phyloP scores from a whole-genome alignment of 1,140 invertebrate genomes.

The Leguminivora glycinivorella region DNA sequence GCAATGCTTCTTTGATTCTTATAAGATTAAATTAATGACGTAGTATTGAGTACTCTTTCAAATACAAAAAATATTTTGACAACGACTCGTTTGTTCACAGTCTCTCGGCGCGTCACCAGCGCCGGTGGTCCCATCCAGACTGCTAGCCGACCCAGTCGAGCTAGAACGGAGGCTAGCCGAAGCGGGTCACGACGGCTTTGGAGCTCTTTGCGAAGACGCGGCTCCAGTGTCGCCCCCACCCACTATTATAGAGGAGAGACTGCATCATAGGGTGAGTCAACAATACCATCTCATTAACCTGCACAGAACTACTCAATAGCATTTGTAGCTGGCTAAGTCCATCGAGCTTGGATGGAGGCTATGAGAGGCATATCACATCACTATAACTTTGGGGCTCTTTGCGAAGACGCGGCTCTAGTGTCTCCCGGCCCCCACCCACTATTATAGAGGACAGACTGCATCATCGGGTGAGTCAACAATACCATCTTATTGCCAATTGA shows the following conservation, averaged over 20 bases:
- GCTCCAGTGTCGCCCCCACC: constrained; percentile 61
- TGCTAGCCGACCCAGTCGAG: constrained; percentile 86
- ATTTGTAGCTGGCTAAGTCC: constrained; percentile 82
- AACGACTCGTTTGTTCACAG: constrained; percentile 55
- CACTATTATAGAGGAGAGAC: constrained; percentile 69
- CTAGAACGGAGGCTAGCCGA: constrained; percentile 85
- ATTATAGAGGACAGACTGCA: constrained; percentile 70
- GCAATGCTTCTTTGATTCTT: too few species aligned
- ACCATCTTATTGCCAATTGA: too few species aligned
- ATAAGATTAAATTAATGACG: too few species aligned
- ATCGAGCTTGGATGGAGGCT: constrained; percentile 86
- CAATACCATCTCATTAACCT: not conserved
- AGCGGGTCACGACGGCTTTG: constrained; percentile 82
- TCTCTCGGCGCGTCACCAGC: constrained; percentile 84
- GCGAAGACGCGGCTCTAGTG: constrained; percentile 55
- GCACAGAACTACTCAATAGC: too few species aligned
- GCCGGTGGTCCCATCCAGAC: constrained; percentile 90
- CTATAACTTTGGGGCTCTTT: constrained; percentile 73
- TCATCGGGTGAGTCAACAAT: constrained; percentile 48
- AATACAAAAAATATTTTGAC: too few species aligned
- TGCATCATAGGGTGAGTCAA: constrained; percentile 62
- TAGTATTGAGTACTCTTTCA: too few species aligned
- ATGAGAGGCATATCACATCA: constrained; percentile 84
- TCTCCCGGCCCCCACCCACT: constrained; percentile 67
- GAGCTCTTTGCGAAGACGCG: constrained; percentile 62